These are phyloP conservation scores for Brachyrhaphis roseni DNA, from an alignment of 2,797 vertebrate species.

Conservation along the genomic window DNA sequence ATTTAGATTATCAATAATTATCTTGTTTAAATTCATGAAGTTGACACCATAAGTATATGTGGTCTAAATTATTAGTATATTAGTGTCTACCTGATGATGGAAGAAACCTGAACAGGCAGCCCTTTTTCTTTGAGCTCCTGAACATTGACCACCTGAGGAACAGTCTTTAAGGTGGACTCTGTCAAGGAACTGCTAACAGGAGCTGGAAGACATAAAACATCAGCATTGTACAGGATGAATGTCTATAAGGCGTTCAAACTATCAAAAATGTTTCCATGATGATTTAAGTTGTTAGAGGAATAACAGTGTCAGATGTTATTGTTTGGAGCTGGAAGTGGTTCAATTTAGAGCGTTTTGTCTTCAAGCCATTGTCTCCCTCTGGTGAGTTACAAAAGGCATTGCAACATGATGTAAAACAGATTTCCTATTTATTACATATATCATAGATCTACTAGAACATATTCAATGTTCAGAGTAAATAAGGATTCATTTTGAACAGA, in stretches of 20 bases:
- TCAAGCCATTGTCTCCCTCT: conserved; percentile 70
- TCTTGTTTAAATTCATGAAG: not conserved
- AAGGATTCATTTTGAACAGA: not conserved
- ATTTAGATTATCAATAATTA: not conserved
- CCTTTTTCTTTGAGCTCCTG: conserved; percentile 86
- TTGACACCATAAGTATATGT: not conserved
- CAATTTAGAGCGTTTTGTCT: conserved; percentile 13
- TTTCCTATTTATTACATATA: not conserved
- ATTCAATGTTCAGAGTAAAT: not conserved
- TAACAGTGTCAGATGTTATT: conserved; percentile 3
- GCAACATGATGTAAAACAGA: conserved; percentile 18
- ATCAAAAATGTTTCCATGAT: not conserved
- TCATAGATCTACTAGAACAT: not conserved
- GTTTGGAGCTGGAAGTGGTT: not conserved
- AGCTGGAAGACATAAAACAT: conserved; percentile 49
- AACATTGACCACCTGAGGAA: conserved; percentile 92
- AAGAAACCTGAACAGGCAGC: conserved; percentile 65
- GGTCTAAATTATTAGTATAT: not conserved
- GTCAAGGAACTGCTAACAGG: conserved; percentile 82
- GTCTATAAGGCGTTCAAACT: not conserved
- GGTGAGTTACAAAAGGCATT: conserved; percentile 41
- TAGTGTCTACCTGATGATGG: conserved; percentile 81
- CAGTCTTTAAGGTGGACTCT: conserved; percentile 90
- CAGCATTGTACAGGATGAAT: not conserved
- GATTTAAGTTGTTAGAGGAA: not conserved